These are phyloP conservation scores for Paragorgia papillata DNA, from an alignment of 92 coral and sea anemone genomes.

Conservation along the genomic window DNA sequence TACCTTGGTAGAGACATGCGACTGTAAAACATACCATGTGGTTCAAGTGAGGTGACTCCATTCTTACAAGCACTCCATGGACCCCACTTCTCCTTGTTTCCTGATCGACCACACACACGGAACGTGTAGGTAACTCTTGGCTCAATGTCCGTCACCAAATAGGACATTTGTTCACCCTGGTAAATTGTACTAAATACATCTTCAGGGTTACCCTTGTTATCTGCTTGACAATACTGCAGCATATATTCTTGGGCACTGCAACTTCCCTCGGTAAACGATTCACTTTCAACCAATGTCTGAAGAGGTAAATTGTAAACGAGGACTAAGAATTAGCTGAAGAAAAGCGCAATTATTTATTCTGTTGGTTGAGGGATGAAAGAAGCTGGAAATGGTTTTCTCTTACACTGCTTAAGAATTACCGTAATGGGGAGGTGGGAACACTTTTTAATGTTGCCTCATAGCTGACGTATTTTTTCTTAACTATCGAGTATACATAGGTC, in stretches of 20 bases:
- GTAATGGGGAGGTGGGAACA: too few species aligned
- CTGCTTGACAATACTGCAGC: conserved; percentile 90
- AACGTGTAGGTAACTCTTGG: conserved; percentile 94
- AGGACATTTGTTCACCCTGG: conserved; percentile 83
- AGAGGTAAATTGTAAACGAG: too few species aligned
- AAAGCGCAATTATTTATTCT: too few species aligned
- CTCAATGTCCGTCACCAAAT: conserved; percentile 84
- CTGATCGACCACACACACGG: conserved; percentile 96
- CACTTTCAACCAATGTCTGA: conserved; percentile 87
- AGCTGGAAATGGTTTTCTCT: too few species aligned
- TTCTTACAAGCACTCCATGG: conserved; percentile 94
- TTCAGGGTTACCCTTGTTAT: conserved; percentile 74
- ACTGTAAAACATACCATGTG: conserved; percentile 94
- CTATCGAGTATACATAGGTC: too few species aligned
- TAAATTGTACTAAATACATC: conserved; percentile 84
- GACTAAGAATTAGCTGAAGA: too few species aligned
- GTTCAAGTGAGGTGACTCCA: conserved; percentile 91
- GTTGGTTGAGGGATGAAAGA: too few species aligned
- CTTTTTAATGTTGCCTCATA: too few species aligned
- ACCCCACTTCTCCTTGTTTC: conserved; percentile 89
- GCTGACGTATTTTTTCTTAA: too few species aligned
- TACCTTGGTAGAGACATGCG: too few species aligned
- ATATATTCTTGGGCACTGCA: conserved; percentile 84
- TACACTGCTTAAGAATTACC: too few species aligned
- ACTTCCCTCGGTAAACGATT: conserved; percentile 86